These are phyloP conservation scores for Lasioglossum lativentre DNA, from an alignment of 2,888 invertebrate genomes.

Conservation along the genomic window DNA sequence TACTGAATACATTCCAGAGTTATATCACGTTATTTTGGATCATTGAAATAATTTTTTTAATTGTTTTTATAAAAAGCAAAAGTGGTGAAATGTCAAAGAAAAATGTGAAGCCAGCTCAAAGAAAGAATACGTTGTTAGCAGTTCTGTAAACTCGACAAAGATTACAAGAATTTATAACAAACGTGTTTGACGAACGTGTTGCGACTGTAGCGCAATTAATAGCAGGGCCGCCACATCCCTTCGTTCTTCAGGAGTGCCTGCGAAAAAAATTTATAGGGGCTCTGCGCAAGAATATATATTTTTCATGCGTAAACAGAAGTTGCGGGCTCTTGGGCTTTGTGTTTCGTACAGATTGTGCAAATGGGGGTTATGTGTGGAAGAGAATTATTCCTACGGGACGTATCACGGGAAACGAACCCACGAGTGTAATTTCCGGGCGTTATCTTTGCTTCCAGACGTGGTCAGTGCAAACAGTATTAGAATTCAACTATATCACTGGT, in stretches of 20 bases:
- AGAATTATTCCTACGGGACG: conserved; percentile 49
- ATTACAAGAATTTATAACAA: background rate
- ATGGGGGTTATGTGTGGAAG: conserved; percentile 26
- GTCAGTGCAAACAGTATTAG: conserved; percentile 36
- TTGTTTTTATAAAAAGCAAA: background rate
- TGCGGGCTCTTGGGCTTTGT: conserved; percentile 12
- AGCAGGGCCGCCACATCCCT: background rate
- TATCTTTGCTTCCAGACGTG: conserved; percentile 35
- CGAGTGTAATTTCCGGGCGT: conserved; percentile 47
- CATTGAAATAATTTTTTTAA: background rate
- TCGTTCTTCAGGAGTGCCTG: background rate
- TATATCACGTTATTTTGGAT: background rate
- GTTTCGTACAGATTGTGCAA: conserved; percentile 27
- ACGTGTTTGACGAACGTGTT: background rate
- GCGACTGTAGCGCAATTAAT: background rate
- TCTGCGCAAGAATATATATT: conserved; percentile 19
- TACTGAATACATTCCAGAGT: too few species aligned
- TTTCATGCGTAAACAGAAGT: conserved; percentile 15
- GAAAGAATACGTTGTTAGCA: background rate
- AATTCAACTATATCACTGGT: conserved; percentile 38
- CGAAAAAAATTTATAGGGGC: background rate
- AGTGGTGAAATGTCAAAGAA: background rate
- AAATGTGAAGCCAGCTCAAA: background rate
- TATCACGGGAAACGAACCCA: conserved; percentile 46
- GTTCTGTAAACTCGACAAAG: background rate